phyloP scores from a whole-genome alignment of 2,113 vertebrate species.

The Pantherophis guttatus region DNA sequence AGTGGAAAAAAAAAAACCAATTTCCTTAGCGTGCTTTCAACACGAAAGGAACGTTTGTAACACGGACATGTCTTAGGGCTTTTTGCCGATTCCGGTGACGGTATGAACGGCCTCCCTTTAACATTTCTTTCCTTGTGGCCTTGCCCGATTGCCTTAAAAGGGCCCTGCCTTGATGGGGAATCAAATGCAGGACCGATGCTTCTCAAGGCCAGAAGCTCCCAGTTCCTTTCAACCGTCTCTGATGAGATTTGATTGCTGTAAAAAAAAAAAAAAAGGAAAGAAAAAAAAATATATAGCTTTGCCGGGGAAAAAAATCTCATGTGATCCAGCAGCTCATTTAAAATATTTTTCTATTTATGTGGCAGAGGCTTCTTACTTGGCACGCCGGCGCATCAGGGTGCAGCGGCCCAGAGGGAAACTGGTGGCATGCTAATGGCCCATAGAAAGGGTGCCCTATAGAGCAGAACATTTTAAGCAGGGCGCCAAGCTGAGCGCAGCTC shows the following conservation, averaged over 20 bases:
- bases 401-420: not conserved
- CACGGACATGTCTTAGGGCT: not conserved
- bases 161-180: not conserved
- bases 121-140: too few species aligned
- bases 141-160: too few species aligned
- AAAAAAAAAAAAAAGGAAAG: not conserved
- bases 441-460: not conserved
- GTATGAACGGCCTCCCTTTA: not conserved
- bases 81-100: not conserved
- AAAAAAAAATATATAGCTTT: not conserved
- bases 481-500: not conserved
- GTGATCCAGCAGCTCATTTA: not conserved
- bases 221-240: not conserved
- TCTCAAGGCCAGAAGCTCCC: not conserved
- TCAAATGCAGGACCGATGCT: too few species aligned
- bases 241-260: not conserved
- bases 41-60: not conserved
- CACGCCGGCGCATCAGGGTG: not conserved
- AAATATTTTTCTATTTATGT: not conserved
- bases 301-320: fast-evolving
- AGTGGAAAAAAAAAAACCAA: not conserved
- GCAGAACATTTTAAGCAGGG: not conserved
- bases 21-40: not conserved
- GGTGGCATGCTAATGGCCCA: not conserved
- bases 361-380: not conserved